These are phyloP conservation scores for Chamaea fasciata DNA, from an alignment of 2,113 vertebrate genomes.

Conservation along the genomic window DNA sequence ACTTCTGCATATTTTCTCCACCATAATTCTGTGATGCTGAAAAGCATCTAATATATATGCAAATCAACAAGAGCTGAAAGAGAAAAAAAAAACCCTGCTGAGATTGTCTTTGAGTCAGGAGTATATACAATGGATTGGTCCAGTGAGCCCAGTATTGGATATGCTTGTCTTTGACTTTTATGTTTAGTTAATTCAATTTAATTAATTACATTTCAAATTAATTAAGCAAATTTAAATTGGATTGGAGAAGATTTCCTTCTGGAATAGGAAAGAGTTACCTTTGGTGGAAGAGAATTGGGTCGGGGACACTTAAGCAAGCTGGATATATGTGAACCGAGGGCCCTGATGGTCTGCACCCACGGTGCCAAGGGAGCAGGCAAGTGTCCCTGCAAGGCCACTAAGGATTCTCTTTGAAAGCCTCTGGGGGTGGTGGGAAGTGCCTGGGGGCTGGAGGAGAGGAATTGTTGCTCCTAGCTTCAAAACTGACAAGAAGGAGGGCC, in stretches of 20 bases:
- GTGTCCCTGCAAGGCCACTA: not conserved
- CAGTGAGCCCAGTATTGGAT: not conserved
- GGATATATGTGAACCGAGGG: accelerated
- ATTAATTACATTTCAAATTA: not conserved
- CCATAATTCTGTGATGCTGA: not conserved
- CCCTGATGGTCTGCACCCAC: accelerated
- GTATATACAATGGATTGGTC: not conserved
- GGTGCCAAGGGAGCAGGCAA: not conserved
- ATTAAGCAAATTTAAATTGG: not conserved
- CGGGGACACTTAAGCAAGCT: not conserved
- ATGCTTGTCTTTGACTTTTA: not conserved
- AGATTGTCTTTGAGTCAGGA: not conserved
- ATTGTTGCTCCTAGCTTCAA: not conserved
- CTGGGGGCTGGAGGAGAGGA: not conserved
- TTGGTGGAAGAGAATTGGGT: not conserved
- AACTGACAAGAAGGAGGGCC: not conserved
- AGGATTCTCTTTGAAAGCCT: not conserved
- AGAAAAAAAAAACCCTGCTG: not conserved
- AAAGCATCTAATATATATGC: not conserved
- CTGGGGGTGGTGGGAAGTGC: not conserved
- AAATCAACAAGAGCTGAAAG: not conserved
- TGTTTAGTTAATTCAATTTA: not conserved
- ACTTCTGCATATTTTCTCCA: not conserved
- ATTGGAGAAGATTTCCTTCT: not conserved
- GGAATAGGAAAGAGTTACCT: not conserved